phyloP scores from a whole-genome alignment of 2,888 invertebrate species.

The Drymonia ruficornis region DNA sequence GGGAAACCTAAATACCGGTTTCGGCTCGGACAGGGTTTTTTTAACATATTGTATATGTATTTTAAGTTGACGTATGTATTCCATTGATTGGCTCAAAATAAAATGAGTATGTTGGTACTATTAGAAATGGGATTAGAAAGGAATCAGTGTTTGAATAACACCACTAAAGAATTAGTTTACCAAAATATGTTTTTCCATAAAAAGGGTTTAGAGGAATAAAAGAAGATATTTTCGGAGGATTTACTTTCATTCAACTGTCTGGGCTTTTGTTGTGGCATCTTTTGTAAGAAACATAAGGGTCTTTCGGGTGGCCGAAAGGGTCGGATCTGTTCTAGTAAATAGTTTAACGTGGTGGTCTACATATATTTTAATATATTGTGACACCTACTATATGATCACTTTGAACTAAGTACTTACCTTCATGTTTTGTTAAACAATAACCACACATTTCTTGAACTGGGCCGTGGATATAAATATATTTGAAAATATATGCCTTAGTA shows the following conservation, averaged over 20 bases:
- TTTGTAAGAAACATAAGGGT: constrained; percentile 44
- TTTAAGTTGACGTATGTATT: too few species aligned
- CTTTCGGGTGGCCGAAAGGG: constrained; percentile 37
- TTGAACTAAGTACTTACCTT: too few species aligned
- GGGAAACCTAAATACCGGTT: too few species aligned
- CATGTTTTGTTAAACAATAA: too few species aligned
- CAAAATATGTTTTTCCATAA: constrained; percentile 7
- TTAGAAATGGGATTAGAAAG: neutral
- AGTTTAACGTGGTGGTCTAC: constrained; percentile 3
- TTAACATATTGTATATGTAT: too few species aligned
- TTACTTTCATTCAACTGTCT: constrained; percentile 44
- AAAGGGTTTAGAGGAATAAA: constrained; percentile 27
- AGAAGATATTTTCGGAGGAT: constrained; percentile 39
- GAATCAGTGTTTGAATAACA: neutral
- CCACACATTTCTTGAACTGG: too few species aligned
- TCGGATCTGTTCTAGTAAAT: constrained; percentile 2
- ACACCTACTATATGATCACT: too few species aligned
- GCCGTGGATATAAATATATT: too few species aligned
- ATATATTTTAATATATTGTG: neutral
- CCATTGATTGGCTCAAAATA: too few species aligned
- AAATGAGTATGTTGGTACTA: too few species aligned
- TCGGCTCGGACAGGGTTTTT: too few species aligned
- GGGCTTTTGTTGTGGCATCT: constrained; percentile 41
- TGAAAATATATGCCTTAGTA: too few species aligned
- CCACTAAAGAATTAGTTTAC: neutral